Percentiles rank a stretch among this genome's conserved stretches.
Evolutionary conservation across 2,113 vertebrate species (phyloP).

Genomic region (Ramphastos sulfuratus): DNA sequence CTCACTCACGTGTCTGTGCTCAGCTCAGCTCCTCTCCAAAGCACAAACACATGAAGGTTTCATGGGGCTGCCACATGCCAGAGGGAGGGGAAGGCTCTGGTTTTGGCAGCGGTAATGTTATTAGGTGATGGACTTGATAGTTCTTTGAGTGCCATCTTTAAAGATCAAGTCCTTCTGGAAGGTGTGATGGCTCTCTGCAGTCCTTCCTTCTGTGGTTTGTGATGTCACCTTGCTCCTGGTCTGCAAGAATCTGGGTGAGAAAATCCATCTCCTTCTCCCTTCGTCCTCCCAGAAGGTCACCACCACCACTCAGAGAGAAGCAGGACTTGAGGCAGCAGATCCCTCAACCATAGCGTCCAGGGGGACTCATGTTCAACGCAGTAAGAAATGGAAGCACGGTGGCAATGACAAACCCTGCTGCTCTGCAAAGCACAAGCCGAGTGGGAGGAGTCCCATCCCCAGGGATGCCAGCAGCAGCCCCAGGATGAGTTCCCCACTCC

Average conservation of each 20-base stretch:
- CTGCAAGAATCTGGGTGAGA: neutral
- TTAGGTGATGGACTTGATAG: neutral
- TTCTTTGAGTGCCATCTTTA: neutral
- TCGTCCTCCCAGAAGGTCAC: neutral
- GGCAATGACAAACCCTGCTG: neutral
- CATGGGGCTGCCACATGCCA: neutral
- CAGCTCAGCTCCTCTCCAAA: neutral
- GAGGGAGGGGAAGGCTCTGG: neutral
- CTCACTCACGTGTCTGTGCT: neutral
- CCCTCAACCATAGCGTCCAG: neutral
- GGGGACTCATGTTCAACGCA: accelerated
- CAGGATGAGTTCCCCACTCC: accelerated
- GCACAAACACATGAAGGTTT: neutral
- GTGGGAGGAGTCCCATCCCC: neutral
- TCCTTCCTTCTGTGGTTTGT: neutral
- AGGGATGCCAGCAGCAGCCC: neutral
- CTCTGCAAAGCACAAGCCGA: neutral
- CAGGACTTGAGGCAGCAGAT: accelerated
- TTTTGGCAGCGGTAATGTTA: neutral
- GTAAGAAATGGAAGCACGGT: accelerated
- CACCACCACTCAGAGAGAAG: neutral
- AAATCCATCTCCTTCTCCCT: neutral
- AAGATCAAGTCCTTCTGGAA: neutral
- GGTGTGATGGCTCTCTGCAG: neutral
- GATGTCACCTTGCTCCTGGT: accelerated